Evolutionary conservation across 2,113 vertebrate species (phyloP).

Genomic region (Sardina pilchardus): DNA sequence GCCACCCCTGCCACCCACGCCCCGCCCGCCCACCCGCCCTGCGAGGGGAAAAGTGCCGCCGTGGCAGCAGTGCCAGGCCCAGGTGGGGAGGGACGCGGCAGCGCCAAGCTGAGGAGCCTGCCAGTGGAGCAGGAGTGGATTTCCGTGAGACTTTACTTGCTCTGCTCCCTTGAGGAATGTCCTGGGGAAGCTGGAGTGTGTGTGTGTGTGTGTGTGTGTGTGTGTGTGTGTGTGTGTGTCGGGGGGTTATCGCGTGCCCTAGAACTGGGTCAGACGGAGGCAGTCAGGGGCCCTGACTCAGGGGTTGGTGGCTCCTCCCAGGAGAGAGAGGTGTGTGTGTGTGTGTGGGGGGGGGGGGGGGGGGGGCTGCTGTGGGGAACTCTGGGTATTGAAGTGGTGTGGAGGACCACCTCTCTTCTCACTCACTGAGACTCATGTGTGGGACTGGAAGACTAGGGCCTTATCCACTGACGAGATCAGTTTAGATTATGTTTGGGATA

Average conservation of each 20-base stretch:
- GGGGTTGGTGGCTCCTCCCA: not conserved
- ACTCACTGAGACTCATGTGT: not conserved
- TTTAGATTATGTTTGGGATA: too few species aligned
- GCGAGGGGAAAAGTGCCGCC: not conserved
- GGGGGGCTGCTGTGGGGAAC: too few species aligned
- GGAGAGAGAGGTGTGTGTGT: too few species aligned
- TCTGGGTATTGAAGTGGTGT: too few species aligned
- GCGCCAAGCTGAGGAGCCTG: not conserved
- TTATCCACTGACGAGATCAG: not conserved
- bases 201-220: not conserved
- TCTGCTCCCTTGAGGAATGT: not conserved
- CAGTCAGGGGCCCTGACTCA: not conserved
- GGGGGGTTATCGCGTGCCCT: not conserved
- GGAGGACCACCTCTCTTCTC: not conserved
- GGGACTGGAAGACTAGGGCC: not conserved
- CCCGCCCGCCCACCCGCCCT: not conserved
- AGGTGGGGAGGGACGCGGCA: not conserved
- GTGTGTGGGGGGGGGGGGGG: too few species aligned
- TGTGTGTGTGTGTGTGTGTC: not conserved
- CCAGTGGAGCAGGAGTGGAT: not conserved
- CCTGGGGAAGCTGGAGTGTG: not conserved
- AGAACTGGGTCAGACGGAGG: constrained; percentile 27
- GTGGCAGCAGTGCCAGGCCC: not conserved
- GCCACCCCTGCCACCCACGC: not conserved
- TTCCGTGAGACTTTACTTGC: not conserved